Percentiles rank a stretch among this genome's conserved stretches.
These are phyloP conservation scores for Archips crataeganus DNA, from an alignment of 2,888 invertebrate species.

Conservation along the genomic window DNA sequence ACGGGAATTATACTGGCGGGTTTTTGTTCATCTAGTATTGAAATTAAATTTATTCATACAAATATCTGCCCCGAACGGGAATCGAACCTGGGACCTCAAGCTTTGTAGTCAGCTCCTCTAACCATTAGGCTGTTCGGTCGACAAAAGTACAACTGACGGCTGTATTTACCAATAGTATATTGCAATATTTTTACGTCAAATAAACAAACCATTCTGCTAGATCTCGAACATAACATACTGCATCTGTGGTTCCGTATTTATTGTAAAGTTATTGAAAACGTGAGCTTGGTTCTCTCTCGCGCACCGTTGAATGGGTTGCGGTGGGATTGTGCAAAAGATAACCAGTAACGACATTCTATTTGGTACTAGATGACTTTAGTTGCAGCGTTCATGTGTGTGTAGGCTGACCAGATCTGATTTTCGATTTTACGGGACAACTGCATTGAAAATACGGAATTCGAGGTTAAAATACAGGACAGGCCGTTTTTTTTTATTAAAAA, in stretches of 20 bases:
- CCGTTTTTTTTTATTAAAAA: no score
- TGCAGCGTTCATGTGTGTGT: neutral
- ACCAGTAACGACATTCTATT: neutral
- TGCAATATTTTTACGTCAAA: neutral
- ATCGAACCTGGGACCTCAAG: no score
- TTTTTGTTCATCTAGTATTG: no score
- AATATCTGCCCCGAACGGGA: no score
- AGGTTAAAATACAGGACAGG: no score
- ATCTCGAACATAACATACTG: neutral
- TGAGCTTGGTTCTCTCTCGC: conserved; percentile 3
- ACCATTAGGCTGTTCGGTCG: neutral
- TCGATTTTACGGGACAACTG: no score
- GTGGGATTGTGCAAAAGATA: conserved; percentile 1
- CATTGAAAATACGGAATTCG: no score
- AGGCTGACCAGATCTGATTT: no score
- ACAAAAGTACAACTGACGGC: no score
- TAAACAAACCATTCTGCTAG: neutral
- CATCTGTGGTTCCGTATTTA: neutral
- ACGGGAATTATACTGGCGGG: no score
- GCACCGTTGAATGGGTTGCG: neutral
- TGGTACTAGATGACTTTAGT: neutral
- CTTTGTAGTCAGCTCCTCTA: neutral
- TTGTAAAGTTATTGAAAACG: conserved; percentile 18
- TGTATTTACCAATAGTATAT: neutral
- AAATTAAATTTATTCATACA: no score